Evolutionary conservation across 2,797 vertebrate species (phyloP), one percentile per base, ranked within the genome.

Genomic region (Acestrorhynchus altus): DNA sequence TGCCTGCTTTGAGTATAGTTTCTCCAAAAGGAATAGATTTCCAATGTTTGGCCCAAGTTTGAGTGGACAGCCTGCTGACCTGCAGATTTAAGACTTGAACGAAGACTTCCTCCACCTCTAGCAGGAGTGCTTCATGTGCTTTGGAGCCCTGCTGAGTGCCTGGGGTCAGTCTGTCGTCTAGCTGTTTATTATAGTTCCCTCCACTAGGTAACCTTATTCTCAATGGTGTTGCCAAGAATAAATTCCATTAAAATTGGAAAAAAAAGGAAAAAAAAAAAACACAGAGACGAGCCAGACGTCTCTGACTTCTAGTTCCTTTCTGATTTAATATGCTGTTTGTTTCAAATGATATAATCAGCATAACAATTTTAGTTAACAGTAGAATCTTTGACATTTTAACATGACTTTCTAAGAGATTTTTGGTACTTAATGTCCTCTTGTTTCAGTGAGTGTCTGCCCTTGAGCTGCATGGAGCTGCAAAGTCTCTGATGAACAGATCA

Each of bases 21-120:
- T 15, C 31, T 60, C 15, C 16, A 49, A 28, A 18, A 13, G 31
- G 16, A 20, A n/a, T 52, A 69, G 47, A 69, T 35, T 69, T 69
- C 26, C 24, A 28, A 69, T 22, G 16, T 7, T 15, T 66, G 12
- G 22, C 24, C 15, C 8, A 44, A 10, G 42, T 52, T 69, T 69
- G 47, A 31, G 20, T 26, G 9, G 40, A 2, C 26, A 15, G 24
- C 47, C n/a, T 69, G 66, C 28, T n/a, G 31, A 69, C 28, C 2
- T 31, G 46, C 26, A 52, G 47, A 69, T 52, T 20, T 52, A 52
- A 26, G 5, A 28, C 65, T 20, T 51, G 16, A 68, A 10, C 8
- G 13, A 68, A 68, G 42, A 66, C 6, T 66, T 66, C 44, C 40
- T 16, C 28, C 46, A 69, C 42, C 64, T 47, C 4, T 28, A 42